A percentile compares a stretch with the other conserved stretches of the same genome.
These are phyloP conservation scores for Aspidapion aeneum DNA, from an alignment of 2,888 invertebrate genomes.

Conservation along the genomic window DNA sequence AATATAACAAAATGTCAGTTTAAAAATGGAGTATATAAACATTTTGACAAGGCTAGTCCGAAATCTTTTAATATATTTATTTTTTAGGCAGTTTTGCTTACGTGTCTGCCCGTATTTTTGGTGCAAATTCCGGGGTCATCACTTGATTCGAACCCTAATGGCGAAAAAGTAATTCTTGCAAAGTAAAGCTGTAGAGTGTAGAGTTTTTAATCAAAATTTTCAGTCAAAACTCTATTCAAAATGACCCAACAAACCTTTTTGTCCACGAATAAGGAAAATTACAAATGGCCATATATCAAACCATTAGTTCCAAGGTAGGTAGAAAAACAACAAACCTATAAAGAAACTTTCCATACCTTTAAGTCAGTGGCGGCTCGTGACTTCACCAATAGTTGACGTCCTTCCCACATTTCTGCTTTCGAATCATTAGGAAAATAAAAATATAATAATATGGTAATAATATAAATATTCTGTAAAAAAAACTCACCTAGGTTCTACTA, in stretches of 20 bases:
- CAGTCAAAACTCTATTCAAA: constrained; percentile 6
- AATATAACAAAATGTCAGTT: background rate
- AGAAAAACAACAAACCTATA: constrained; percentile 18
- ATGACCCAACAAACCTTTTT: constrained; percentile 47
- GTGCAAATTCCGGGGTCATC: background rate
- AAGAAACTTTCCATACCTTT: no score
- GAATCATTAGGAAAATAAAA: background rate
- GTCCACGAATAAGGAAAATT: constrained; percentile 52
- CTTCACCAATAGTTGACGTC: no score
- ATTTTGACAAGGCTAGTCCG: background rate
- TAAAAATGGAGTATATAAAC: constrained; percentile 8
- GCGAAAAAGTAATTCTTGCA: no score
- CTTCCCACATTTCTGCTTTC: no score
- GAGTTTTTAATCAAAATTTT: background rate
- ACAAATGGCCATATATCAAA: constrained; percentile 58
- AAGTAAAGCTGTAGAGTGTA: background rate
- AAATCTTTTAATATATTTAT: constrained; percentile 1
- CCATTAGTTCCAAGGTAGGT: constrained; percentile 54
- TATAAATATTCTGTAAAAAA: background rate
- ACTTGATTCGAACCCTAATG: background rate
- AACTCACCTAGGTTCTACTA: no score
- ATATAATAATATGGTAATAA: no score
- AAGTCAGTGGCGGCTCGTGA: no score
- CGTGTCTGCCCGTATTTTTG: background rate
- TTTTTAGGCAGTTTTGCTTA: no score